Evolutionary conservation across 2,888 invertebrate species (phyloP).

Genomic region (Hirtodrosophila cameraria): DNA sequence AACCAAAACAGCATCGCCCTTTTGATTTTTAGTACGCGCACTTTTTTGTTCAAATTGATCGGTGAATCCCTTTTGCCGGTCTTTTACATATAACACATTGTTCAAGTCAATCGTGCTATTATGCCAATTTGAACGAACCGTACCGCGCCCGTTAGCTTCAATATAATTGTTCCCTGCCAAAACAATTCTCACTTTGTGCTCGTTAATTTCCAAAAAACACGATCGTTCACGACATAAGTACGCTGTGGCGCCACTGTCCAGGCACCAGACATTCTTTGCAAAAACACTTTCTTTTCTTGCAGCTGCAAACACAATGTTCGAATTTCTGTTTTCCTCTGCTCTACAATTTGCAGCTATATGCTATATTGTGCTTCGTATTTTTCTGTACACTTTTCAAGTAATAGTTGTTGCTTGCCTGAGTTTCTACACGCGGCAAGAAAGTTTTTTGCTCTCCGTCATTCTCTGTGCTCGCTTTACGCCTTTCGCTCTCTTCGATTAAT

Average conservation of each 20-base stretch:
- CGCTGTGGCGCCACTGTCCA: slow-evolving; percentile 21
- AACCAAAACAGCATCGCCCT: neutral
- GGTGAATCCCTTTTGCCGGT: slow-evolving; percentile 1
- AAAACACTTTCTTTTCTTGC: too few relatives aligned
- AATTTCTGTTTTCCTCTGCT: neutral
- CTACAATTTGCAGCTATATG: neutral
- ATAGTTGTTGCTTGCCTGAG: neutral
- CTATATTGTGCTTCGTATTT: neutral
- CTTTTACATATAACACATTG: slow-evolving; percentile 2
- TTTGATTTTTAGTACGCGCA: neutral
- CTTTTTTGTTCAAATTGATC: neutral
- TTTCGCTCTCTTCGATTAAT: slow-evolving; percentile 2
- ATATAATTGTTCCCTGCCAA: neutral
- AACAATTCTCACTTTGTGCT: neutral
- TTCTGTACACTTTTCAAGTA: neutral
- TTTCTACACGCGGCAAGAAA: neutral
- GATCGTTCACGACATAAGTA: neutral
- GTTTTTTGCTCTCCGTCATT: neutral
- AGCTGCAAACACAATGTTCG: too few relatives aligned
- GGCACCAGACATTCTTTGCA: slow-evolving; percentile 74
- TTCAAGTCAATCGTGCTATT: neutral
- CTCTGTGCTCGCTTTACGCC: neutral
- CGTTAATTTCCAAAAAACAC: neutral
- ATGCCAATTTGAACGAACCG: neutral
- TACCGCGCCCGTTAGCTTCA: neutral